Conservation (phyloP, 2,888 invertebrate species). For the Lamellibrachia columna region DNA sequence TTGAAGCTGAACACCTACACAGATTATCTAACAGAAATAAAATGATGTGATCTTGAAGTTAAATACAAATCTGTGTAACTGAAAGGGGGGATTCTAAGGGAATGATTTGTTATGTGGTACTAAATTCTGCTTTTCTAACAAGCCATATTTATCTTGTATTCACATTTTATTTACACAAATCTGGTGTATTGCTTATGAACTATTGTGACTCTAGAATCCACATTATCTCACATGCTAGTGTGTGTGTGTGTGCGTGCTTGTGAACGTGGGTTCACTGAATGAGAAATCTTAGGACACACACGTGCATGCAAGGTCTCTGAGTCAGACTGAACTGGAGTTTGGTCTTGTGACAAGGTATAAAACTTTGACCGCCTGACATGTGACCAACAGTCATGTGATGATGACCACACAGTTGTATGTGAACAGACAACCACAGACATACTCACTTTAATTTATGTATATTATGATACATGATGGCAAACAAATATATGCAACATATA, state of each 20-base stretch:
- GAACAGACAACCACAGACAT: neutral
- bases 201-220: too few relatives aligned
- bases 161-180: neutral
- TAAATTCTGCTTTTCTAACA: neutral
- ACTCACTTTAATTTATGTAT: neutral
- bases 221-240: too few relatives aligned
- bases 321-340: neutral
- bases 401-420: neutral
- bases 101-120: neutral
- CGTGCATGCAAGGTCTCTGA: neutral
- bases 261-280: too few relatives aligned
- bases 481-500: neutral
- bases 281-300: neutral
- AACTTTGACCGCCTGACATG: neutral
- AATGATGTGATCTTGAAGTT: neutral
- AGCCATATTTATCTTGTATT: neutral
- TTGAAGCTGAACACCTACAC: too few relatives aligned
- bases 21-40: neutral
- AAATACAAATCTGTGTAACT: neutral
- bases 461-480: neutral
- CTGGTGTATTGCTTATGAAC: neutral
- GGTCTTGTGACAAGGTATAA: neutral
- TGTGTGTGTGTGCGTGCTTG: too few relatives aligned
- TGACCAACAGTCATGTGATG: neutral
- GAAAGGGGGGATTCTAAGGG: neutral